Conservation (phyloP, 2,888 invertebrate genomes). For the Globia sparganii region DNA sequence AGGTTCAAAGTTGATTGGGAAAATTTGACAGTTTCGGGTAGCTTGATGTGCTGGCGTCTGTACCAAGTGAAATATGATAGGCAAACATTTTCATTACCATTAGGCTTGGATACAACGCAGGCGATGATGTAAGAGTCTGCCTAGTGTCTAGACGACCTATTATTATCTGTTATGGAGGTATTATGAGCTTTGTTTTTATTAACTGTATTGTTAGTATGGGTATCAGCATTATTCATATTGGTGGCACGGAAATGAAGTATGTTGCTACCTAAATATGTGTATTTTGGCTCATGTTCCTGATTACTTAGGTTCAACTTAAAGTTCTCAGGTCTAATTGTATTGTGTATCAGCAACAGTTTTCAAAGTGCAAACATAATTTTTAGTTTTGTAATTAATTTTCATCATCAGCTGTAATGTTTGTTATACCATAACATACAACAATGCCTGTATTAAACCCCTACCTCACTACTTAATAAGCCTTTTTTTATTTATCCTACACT, state of each 20-base stretch:
- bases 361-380: not conserved
- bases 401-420: not conserved
- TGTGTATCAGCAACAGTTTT: not conserved
- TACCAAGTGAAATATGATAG: conserved; percentile 42
- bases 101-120: conserved; percentile 19
- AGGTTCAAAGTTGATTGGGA: no score
- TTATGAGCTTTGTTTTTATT: conserved; percentile 26
- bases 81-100: conserved; percentile 44
- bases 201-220: conserved; percentile 12
- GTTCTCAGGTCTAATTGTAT: not conserved
- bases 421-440: no score
- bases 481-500: no score
- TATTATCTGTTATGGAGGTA: conserved; percentile 27
- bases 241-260: not conserved
- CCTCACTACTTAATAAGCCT: not conserved
- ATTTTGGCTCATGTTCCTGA: not conserved
- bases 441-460: not conserved
- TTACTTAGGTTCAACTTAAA: not conserved
- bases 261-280: not conserved
- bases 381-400: not conserved
- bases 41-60: no score
- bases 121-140: conserved; percentile 49
- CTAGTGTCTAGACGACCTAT: conserved; percentile 56
- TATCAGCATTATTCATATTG: not conserved
- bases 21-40: no score